phyloP scores from a whole-genome alignment of 2,888 invertebrate genomes.

The Netelia fuscicornis region DNA sequence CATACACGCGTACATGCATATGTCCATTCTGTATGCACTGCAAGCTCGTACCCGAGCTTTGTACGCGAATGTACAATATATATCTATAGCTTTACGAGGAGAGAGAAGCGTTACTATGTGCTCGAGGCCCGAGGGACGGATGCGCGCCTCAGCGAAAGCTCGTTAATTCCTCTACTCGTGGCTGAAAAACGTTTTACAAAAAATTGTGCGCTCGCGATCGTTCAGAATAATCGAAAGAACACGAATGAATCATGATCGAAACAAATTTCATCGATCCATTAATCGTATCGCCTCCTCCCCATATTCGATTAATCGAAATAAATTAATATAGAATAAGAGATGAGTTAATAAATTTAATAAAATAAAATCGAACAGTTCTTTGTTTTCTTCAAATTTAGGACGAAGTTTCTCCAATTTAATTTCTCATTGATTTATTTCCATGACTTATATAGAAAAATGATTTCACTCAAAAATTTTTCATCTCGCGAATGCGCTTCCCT shows the following conservation, averaged over 20 bases:
- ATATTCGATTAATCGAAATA: no score
- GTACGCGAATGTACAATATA: not conserved
- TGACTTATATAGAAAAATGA: not conserved
- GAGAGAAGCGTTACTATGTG: not conserved
- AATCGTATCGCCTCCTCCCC: no score
- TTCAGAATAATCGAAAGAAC: no score
- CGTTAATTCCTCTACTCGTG: not conserved
- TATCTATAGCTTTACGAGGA: not conserved
- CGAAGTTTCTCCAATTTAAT: not conserved
- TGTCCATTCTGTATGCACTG: constrained; percentile 19
- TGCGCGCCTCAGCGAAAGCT: not conserved
- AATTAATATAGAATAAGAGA: no score
- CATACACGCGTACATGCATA: constrained; percentile 9
- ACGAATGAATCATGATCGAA: no score
- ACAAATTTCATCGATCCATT: no score
- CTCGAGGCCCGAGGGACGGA: not conserved
- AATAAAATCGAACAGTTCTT: no score
- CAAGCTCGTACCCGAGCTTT: constrained; percentile 17
- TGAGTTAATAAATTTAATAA: no score
- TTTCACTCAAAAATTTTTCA: not conserved
- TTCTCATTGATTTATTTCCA: not conserved
- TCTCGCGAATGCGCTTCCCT: no score
- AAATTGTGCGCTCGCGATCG: not conserved
- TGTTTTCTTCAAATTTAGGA: no score
- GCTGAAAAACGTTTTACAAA: not conserved